Percentiles rank a stretch among this genome's conserved stretches.
Evolutionary conservation across 64 coral and sea anemone species (phyloP).

Genomic region (Pachyseris speciosa): DNA sequence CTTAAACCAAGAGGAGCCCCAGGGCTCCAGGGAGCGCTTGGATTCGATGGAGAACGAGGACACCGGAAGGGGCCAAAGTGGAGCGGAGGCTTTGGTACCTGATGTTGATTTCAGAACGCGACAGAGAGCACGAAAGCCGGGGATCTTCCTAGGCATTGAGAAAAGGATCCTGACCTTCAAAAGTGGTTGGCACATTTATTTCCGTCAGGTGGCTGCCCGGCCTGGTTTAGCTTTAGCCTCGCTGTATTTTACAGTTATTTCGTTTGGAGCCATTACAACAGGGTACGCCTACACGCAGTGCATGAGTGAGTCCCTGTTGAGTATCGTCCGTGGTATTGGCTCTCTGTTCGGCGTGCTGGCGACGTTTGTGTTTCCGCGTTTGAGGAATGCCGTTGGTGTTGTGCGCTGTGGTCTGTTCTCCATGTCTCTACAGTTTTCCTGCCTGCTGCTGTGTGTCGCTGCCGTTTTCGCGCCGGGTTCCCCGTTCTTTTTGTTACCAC

Average conservation of each 20-base stretch:
- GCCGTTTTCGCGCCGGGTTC: slow-evolving; percentile 91
- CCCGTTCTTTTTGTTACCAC: slow-evolving; percentile 81
- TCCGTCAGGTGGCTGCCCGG: slow-evolving; percentile 81
- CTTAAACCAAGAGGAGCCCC: background rate
- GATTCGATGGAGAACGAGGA: slow-evolving; percentile 56
- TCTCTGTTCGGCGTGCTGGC: slow-evolving; percentile 85
- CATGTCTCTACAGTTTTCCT: slow-evolving; percentile 84
- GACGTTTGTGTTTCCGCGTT: slow-evolving; percentile 84
- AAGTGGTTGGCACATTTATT: slow-evolving; percentile 78
- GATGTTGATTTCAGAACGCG: background rate
- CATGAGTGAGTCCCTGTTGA: slow-evolving; percentile 67
- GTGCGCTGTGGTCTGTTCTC: slow-evolving; percentile 89
- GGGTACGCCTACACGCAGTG: slow-evolving; percentile 94
- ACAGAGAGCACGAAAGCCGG: background rate
- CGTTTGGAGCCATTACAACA: slow-evolving; percentile 85
- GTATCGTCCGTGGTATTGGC: slow-evolving; percentile 77
- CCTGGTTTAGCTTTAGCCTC: slow-evolving; percentile 83
- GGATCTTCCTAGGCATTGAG: slow-evolving; percentile 50
- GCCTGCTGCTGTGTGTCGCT: slow-evolving; percentile 80
- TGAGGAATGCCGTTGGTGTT: slow-evolving; percentile 77
- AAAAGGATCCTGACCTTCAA: slow-evolving; percentile 70
- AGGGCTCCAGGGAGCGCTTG: slow-evolving; percentile 2
- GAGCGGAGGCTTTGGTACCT: slow-evolving; percentile 30
- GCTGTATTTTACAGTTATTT: slow-evolving; percentile 93
- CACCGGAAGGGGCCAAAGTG: background rate